Percentiles rank a stretch among this genome's conserved stretches.
Evolutionary conservation across 2,797 vertebrate species (phyloP).

Genomic region (Chelon labrosus): DNA sequence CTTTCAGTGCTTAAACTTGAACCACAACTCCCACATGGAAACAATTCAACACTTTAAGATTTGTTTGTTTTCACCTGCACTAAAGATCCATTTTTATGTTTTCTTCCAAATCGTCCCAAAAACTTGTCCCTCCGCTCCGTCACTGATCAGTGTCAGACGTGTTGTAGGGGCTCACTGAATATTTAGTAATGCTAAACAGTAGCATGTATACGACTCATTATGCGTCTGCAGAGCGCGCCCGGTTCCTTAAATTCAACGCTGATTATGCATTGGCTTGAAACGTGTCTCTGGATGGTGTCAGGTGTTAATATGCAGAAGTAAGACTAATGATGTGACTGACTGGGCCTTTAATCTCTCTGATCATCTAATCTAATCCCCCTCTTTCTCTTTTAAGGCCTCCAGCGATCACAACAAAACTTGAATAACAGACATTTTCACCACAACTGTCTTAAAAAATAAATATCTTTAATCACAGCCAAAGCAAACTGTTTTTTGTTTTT

Average conservation of each 20-base stretch:
- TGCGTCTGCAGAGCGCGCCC: conserved; percentile 43
- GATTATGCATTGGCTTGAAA: conserved; percentile 63
- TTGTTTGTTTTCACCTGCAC: neutral
- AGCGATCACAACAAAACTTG: conserved; percentile 43
- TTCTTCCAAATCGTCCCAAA: neutral
- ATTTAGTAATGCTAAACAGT: conserved; percentile 59
- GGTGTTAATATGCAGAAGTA: conserved; percentile 75
- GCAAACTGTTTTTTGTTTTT: conserved; percentile 25
- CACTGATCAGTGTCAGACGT: conserved; percentile 41
- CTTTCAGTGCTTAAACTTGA: neutral
- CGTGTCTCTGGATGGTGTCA: conserved; percentile 41
- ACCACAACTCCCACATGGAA: conserved; percentile 1
- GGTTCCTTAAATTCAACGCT: conserved; percentile 42
- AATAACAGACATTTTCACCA: conserved; percentile 33
- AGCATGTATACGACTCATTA: conserved; percentile 56
- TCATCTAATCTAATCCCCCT: conserved; percentile 49
- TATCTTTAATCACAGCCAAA: conserved; percentile 35
- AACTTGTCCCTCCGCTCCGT: neutral
- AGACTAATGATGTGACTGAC: conserved; percentile 58
- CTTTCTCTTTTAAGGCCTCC: conserved; percentile 57
- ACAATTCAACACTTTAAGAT: neutral
- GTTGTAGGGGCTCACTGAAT: conserved; percentile 35
- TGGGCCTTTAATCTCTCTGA: conserved; percentile 72
- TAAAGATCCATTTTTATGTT: neutral
- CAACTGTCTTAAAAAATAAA: conserved; percentile 22